Evolutionary conservation across 37 sponge, comb jelly and placozoan genomes (phyloP).

Genomic region (Tethya wilhelma): DNA sequence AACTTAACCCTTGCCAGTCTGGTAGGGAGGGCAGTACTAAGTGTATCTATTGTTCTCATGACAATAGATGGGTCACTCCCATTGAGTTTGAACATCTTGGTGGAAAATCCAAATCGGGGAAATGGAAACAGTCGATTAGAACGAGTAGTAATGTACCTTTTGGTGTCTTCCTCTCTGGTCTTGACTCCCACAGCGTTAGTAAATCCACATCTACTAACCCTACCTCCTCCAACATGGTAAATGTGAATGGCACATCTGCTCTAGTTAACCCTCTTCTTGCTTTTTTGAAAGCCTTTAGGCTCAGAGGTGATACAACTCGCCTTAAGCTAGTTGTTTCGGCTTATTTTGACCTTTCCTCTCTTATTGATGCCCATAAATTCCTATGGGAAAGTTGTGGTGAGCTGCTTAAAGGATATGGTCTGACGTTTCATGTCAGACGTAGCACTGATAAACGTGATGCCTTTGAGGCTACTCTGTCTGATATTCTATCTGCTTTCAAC

Average conservation of each 20-base stretch:
- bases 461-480: not conserved
- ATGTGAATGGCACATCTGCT: not conserved
- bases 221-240: not conserved
- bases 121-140: not conserved
- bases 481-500: not conserved
- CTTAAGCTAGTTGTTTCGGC: not conserved
- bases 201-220: not conserved
- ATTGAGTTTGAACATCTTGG: not conserved
- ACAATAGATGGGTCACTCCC: not conserved
- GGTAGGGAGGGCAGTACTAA: not conserved
- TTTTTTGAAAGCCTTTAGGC: not conserved
- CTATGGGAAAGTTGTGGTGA: not conserved
- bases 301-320: not conserved
- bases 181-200: not conserved
- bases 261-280: conserved; percentile 1
- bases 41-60: not conserved
- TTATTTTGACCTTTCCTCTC: not conserved
- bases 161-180: not conserved
- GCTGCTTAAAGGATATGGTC: not conserved
- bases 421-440: not conserved
- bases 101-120: not conserved
- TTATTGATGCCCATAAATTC: not conserved
- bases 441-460: not conserved
- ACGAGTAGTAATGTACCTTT: not conserved
- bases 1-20: not conserved